Evolutionary conservation across 2,797 vertebrate species (phyloP).

Genomic region (Characodon lateralis): DNA sequence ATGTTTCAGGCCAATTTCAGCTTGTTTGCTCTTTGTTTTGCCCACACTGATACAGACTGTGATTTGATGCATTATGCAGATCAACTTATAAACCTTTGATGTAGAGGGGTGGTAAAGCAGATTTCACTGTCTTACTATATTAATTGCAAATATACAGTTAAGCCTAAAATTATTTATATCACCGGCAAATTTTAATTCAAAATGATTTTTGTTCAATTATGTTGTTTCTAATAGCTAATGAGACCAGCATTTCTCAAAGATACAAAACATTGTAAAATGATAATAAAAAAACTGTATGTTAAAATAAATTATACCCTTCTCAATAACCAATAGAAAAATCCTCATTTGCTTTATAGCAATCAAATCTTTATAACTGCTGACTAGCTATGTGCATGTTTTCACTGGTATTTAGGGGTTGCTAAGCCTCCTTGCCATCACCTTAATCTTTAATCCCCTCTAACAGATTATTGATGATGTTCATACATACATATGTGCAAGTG

Average conservation of each 20-base stretch:
- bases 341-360: background rate
- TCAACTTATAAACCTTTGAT: too few species aligned
- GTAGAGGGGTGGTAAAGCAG: too few species aligned
- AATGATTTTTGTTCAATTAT: too few species aligned
- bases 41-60: too few species aligned
- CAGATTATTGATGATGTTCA: slow-evolving; percentile 3
- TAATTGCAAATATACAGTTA: too few species aligned
- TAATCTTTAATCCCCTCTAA: background rate
- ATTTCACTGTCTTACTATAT: too few species aligned
- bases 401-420: background rate
- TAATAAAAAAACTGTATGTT: background rate
- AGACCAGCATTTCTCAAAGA: too few species aligned
- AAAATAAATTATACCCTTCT: background rate
- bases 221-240: background rate
- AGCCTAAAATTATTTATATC: too few species aligned
- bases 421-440: background rate
- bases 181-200: too few species aligned
- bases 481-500: slow-evolving; percentile 13
- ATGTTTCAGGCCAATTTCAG: too few species aligned
- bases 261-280: background rate
- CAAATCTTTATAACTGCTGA: background rate
- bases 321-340: background rate
- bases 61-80: too few species aligned
- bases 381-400: background rate
- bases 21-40: too few species aligned